A percentile compares a stretch with the other conserved stretches of the same genome.
phyloP scores from a whole-genome alignment of 2,888 invertebrate species.

The Diachrysia chrysitis region DNA sequence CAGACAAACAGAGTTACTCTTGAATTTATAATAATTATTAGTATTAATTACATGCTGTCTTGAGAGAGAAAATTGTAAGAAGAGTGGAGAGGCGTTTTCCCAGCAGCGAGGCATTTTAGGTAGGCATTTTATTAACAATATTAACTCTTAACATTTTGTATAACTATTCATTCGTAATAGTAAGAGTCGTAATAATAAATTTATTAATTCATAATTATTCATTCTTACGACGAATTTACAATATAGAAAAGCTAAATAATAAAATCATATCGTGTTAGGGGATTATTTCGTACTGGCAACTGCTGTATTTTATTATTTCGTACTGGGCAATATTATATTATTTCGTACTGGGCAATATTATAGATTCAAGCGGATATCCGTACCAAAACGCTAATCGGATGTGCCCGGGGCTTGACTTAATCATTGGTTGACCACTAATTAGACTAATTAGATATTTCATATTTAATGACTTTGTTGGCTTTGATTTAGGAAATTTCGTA shows the following conservation, averaged over 20 bases:
- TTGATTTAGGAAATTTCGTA: conserved; percentile 10
- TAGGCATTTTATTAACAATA: too few relatives aligned
- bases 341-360: conserved; percentile 26
- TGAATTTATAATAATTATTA: too few relatives aligned
- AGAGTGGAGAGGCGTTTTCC: too few relatives aligned
- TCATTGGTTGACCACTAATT: conserved; percentile 41
- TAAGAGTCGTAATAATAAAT: too few relatives aligned
- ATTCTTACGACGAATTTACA: too few relatives aligned
- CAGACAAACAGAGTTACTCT: too few relatives aligned
- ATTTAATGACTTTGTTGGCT: conserved; percentile 22
- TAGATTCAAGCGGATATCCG: conserved; percentile 19
- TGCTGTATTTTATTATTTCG: conserved; percentile 34
- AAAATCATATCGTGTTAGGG: conserved; percentile 14
- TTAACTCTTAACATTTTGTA: too few relatives aligned
- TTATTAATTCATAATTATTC: too few relatives aligned
- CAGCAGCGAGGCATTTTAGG: too few relatives aligned
- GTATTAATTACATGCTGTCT: too few relatives aligned
- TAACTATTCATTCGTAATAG: too few relatives aligned
- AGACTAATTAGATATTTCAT: conserved; percentile 44
- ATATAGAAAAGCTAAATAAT: not conserved
- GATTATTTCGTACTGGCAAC: conserved; percentile 31
- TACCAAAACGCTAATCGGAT: conserved; percentile 27
- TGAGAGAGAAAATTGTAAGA: too few relatives aligned
- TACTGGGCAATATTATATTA: conserved; percentile 24
- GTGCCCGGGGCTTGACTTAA: conserved; percentile 32